Evolutionary conservation across 2,113 vertebrate genomes (phyloP).

Genomic region (Pluvialis apricaria): DNA sequence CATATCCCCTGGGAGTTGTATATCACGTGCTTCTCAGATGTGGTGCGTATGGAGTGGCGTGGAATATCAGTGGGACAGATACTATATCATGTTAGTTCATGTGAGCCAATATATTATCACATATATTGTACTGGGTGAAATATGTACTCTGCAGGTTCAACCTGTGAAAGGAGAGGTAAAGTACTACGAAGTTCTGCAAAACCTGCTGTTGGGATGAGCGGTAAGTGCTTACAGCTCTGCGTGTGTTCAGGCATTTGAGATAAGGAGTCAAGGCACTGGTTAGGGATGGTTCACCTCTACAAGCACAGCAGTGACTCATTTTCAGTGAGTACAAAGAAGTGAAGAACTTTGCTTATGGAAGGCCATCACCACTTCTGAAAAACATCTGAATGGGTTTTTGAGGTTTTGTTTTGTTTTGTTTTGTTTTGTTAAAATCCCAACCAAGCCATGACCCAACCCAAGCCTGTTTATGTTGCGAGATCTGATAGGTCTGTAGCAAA

Average conservation of each 20-base stretch:
- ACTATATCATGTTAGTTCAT: not conserved
- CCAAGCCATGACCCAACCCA: conserved; percentile 1
- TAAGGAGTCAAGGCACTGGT: not conserved
- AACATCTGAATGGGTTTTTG: not conserved
- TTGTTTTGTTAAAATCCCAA: conserved; percentile 5
- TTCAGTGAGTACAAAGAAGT: not conserved
- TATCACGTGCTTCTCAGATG: not conserved
- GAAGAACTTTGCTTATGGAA: not conserved
- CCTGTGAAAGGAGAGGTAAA: not conserved
- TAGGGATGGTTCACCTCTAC: not conserved
- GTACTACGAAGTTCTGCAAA: not conserved
- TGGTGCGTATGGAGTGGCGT: not conserved
- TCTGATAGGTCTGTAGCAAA: not conserved
- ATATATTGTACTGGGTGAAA: not conserved
- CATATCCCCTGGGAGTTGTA: not conserved
- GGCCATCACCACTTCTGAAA: not conserved
- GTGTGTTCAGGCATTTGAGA: not conserved
- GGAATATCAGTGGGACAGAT: not conserved
- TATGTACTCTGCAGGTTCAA: not conserved
- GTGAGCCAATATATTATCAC: not conserved
- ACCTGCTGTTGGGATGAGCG: not conserved
- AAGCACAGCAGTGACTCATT: not conserved
- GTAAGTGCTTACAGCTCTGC: not conserved
- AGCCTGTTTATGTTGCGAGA: conserved; percentile 35
- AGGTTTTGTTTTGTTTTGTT: not conserved